Evolutionary conservation across 2,888 invertebrate species (phyloP).

Genomic region (Mythimna pallens): DNA sequence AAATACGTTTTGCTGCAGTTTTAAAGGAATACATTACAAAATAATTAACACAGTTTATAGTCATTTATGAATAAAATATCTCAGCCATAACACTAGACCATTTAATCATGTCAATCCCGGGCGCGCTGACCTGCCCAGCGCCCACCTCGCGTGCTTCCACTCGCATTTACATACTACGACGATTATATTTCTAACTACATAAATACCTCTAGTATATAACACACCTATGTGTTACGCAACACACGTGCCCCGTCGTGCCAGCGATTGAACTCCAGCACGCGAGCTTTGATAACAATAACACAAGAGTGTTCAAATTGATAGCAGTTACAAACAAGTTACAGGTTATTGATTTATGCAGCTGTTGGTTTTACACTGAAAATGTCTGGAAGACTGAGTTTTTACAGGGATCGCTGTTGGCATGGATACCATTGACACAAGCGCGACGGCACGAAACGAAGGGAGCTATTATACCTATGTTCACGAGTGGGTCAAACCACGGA

Average conservation of each 20-base stretch:
- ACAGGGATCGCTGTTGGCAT: not conserved
- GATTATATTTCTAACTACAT: conserved; percentile 18
- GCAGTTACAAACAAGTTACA: not conserved
- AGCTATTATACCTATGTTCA: not conserved
- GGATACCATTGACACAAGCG: not conserved
- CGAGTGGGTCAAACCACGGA: not conserved
- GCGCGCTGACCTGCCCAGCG: conserved; percentile 38
- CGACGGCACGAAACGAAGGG: not conserved
- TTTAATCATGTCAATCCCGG: not conserved
- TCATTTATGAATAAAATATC: conserved; percentile 4
- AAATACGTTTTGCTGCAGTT: not conserved
- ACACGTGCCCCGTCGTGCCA: conserved; percentile 19
- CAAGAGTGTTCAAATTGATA: conserved; percentile 17
- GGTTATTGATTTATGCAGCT: conserved; percentile 1
- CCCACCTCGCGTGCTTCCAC: conserved; percentile 28
- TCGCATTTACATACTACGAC: conserved; percentile 40
- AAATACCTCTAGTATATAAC: conserved; percentile 19
- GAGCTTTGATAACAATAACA: conserved; percentile 30
- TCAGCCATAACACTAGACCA: not conserved
- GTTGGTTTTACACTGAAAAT: not conserved
- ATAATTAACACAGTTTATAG: not conserved
- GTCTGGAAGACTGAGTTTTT: not conserved
- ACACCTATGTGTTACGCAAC: conserved; percentile 27
- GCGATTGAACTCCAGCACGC: conserved; percentile 31
- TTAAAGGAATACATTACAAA: not conserved